Conservation (phyloP, 2,888 invertebrate species). For the Liposcelis brunnea region DNA sequence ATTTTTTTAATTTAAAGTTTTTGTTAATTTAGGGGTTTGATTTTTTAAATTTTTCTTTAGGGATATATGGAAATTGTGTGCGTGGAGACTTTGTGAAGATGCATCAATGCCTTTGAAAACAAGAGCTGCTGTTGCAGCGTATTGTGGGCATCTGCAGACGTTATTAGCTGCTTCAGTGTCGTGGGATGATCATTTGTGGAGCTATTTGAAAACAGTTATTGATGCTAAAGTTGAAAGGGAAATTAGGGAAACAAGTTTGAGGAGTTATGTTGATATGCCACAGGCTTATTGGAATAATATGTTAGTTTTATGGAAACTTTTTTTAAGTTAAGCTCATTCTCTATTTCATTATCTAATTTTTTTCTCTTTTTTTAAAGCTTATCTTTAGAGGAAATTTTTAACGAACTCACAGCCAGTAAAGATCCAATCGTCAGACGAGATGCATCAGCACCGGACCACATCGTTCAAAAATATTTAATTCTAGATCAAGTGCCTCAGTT, state of each 20-base stretch:
- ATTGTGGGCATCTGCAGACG: conserved; percentile 64
- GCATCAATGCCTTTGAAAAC: conserved; percentile 22
- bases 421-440: conserved; percentile 36
- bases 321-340: conserved; percentile 3
- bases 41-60: no score
- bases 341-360: no score
- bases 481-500: conserved; percentile 60
- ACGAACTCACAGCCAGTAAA: conserved; percentile 42
- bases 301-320: conserved; percentile 19
- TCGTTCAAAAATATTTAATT: conserved; percentile 72
- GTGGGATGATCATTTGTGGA: conserved; percentile 91
- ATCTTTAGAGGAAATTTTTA: conserved; percentile 48
- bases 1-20: no score
- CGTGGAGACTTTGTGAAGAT: conserved; percentile 34
- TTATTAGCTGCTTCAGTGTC: conserved; percentile 53
- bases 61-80: conserved; percentile 35
- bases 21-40: no score
- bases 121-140: conserved; percentile 32
- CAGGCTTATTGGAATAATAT: conserved; percentile 48
- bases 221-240: conserved; percentile 73
- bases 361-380: conserved; percentile 34
- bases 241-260: conserved; percentile 38
- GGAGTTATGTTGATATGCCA: conserved; percentile 37
- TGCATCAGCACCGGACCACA: conserved; percentile 47
- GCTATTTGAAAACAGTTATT: conserved; percentile 61